Percentiles rank a stretch among this genome's conserved stretches.
Evolutionary conservation across 2,888 invertebrate species (phyloP).

Genomic region (Leptopilina drosophilae): DNA sequence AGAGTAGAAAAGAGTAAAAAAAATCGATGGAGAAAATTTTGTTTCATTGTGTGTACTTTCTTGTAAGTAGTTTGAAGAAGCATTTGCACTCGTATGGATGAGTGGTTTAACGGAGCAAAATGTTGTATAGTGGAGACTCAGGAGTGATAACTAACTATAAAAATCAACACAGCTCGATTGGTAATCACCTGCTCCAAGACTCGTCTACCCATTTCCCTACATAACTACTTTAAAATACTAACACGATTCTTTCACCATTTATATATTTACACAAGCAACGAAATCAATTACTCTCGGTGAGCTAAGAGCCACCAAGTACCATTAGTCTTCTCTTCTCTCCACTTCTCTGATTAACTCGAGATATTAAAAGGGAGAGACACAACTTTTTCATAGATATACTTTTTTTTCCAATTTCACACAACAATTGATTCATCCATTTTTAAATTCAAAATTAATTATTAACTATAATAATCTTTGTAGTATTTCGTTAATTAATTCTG

Average conservation of each 20-base stretch:
- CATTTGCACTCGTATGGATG: slow-evolving; percentile 19
- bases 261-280: neutral
- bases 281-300: slow-evolving; percentile 43
- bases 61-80: neutral
- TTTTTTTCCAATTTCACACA: neutral
- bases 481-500: no score
- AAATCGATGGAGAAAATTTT: no score
- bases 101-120: slow-evolving; percentile 28
- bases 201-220: slow-evolving; percentile 64
- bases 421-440: no score
- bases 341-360: slow-evolving; percentile 13
- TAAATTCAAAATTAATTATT: no score
- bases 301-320: slow-evolving; percentile 2
- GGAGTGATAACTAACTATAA: slow-evolving; percentile 36
- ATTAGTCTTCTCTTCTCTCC: slow-evolving; percentile 18
- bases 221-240: slow-evolving; percentile 55
- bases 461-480: no score
- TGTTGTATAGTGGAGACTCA: neutral
- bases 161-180: slow-evolving; percentile 52
- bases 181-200: slow-evolving; percentile 57
- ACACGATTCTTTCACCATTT: slow-evolving; percentile 13
- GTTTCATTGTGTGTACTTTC: neutral
- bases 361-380: slow-evolving; percentile 8
- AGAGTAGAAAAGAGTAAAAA: no score
- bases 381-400: no score